Base-by-base conservation (phyloP, 2,888 invertebrate species). In the Lycophotia porphyrea region DNA sequence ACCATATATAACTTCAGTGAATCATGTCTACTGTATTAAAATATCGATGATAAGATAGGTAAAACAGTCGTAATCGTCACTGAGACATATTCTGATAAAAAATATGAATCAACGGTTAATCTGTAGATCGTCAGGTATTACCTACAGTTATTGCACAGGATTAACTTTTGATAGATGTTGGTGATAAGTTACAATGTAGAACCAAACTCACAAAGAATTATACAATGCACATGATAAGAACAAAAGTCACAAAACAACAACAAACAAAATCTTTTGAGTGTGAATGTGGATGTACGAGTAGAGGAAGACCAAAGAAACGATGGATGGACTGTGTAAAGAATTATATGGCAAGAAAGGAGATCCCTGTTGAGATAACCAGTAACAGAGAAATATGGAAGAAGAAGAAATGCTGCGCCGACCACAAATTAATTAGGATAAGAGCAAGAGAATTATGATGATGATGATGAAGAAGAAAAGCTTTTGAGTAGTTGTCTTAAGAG, bases 101-200 rank as follows among this genome's bases (percentile, higher is more conserved):
- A 60, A 24, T 24, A 68, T 80, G 60, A 81, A 81, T 79, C 63
- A 36, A n/a, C 36, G 8, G 27, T 39, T 77, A 47, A 70, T 78
- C 55, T 47, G 0, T 27, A 47, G 36, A 72, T 42, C 2, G 11
- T 27, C 11, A 36, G 39, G 52, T 21, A 39, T 42, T 27, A 78
- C 27, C 18, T n/a, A 21, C 13, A 34, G n/a, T 27, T 47, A 67
- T 55, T 27, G 9, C 18, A 39, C 42, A 5, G 7, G 31, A 63
- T 60, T 68, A 24, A 24, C 5, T 36, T 36, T n/a, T 69, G 44
- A 21, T 27, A 13, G 42, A 34, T 2, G 39, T 44, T 27, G 13
- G 2, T 39, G 36, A 39, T 31, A 66, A 18, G 21, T 61, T 55
- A 66, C 34, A 58, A 42, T 49, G 34, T 47, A 39, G 15, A 18